phyloP scores from a whole-genome alignment of 2,797 vertebrate species.

The Parotocinclus haroldoi region DNA sequence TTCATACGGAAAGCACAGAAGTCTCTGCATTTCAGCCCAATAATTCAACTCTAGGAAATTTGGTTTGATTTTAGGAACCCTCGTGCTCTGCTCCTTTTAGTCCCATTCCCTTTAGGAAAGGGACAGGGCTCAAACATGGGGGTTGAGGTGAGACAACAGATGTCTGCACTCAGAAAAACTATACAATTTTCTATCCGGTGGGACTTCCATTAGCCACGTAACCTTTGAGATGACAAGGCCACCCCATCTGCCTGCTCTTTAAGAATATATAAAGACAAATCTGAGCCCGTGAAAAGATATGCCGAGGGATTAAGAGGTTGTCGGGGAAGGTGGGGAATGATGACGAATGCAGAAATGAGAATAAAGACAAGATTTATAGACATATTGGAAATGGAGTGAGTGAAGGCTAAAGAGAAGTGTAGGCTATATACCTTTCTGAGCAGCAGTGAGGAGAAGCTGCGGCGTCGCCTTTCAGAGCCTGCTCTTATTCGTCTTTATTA shows the following conservation, averaged over 20 bases:
- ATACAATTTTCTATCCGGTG: constrained; percentile 39
- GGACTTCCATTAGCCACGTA: constrained; percentile 50
- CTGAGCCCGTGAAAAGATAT: constrained; percentile 26
- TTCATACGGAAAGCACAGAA: constrained; percentile 28
- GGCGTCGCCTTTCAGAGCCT: constrained; percentile 47
- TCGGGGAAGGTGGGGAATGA: not conserved
- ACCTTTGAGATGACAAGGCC: constrained; percentile 54
- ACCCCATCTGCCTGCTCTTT: constrained; percentile 49
- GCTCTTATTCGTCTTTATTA: constrained; percentile 64
- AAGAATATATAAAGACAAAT: constrained; percentile 59
- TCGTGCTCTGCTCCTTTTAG: constrained; percentile 23
- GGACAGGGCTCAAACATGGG: constrained; percentile 18
- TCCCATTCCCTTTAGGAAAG: not conserved
- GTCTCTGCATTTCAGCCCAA: no score
- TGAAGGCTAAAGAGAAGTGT: constrained; percentile 17
- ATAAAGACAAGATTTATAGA: no score
- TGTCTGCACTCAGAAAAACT: constrained; percentile 29
- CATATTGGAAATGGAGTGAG: not conserved
- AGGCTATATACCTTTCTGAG: constrained; percentile 3
- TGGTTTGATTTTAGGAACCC: no score
- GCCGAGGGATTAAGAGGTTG: constrained; percentile 17
- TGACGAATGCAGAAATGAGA: not conserved
- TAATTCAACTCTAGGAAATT: no score
- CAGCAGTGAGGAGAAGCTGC: not conserved
- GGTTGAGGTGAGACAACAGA: constrained; percentile 25